Percentiles rank a stretch among this genome's conserved stretches.
Evolutionary conservation across 2,797 vertebrate species (phyloP).

Genomic region (Hybognathus amarus): DNA sequence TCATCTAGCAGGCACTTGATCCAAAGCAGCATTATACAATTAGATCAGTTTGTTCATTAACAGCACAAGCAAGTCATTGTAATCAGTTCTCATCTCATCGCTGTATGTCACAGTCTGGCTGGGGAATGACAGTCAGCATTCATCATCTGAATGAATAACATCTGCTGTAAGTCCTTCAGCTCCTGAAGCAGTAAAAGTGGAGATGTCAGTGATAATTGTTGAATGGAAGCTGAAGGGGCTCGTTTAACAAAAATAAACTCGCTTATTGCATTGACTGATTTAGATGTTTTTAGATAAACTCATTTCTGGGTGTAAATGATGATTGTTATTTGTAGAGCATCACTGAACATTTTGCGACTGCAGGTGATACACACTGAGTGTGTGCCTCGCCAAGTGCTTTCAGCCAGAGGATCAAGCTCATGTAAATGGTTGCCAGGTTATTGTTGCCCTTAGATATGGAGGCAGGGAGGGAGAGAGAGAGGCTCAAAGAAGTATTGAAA

Average conservation of each 20-base stretch:
- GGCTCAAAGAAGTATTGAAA: slow-evolving; percentile 50
- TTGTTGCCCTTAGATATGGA: slow-evolving; percentile 80
- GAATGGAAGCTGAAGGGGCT: neutral
- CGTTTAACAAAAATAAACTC: neutral
- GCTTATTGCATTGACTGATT: neutral
- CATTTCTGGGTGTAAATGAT: neutral
- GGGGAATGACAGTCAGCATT: neutral
- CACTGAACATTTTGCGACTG: slow-evolving; percentile 22
- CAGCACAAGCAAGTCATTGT: neutral
- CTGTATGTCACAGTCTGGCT: neutral
- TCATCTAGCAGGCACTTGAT: neutral
- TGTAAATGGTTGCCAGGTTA: slow-evolving; percentile 80
- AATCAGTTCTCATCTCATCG: neutral
- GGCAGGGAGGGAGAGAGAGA: slow-evolving; percentile 51
- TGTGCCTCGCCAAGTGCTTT: slow-evolving; percentile 61
- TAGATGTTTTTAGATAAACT: no score
- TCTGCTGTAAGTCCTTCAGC: neutral
- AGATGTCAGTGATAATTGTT: slow-evolving; percentile 23
- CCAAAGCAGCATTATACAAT: neutral
- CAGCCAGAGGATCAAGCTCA: slow-evolving; percentile 65
- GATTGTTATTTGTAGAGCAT: slow-evolving; percentile 22
- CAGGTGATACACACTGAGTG: slow-evolving; percentile 46
- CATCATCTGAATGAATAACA: slow-evolving; percentile 32
- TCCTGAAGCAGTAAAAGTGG: slow-evolving; percentile 7
- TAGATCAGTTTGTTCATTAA: neutral